Conservation (phyloP, 2,113 vertebrate species). For the Australoheros scitulus region DNA sequence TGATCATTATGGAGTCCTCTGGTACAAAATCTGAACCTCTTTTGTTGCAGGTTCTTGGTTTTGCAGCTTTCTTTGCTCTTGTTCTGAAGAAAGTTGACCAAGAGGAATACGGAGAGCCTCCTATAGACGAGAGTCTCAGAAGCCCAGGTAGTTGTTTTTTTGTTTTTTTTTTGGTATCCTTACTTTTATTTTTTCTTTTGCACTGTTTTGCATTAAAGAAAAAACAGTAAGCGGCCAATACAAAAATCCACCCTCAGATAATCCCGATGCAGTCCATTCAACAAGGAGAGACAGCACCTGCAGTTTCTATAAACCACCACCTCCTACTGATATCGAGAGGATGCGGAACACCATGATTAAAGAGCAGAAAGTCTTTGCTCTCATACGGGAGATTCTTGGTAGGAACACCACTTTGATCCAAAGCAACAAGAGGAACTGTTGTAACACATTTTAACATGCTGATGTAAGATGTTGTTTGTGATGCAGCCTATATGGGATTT, state of each 20-base stretch:
- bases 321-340: constrained; percentile 83
- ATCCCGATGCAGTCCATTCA: constrained; percentile 74
- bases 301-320: constrained; percentile 87
- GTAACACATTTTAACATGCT: not conserved
- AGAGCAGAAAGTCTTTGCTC: constrained; percentile 89
- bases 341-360: constrained; percentile 86
- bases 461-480: constrained; percentile 37
- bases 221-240: not conserved
- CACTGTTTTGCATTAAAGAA: not conserved
- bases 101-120: constrained; percentile 84
- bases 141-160: constrained; percentile 56
- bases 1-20: not conserved
- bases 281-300: constrained; percentile 85
- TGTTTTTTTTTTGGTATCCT: not conserved
- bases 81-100: constrained; percentile 90
- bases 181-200: not conserved
- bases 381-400: constrained; percentile 92
- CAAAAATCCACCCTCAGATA: constrained; percentile 71
- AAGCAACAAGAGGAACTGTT: not conserved
- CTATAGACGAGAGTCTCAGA: constrained; percentile 61
- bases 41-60: constrained; percentile 88
- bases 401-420: constrained; percentile 34
- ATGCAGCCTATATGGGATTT: constrained; percentile 89
- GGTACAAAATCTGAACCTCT: constrained; percentile 8
- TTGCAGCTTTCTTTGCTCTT: constrained; percentile 94